phyloP scores from a whole-genome alignment of 2,888 invertebrate species.

The Alentia gelatinosa region DNA sequence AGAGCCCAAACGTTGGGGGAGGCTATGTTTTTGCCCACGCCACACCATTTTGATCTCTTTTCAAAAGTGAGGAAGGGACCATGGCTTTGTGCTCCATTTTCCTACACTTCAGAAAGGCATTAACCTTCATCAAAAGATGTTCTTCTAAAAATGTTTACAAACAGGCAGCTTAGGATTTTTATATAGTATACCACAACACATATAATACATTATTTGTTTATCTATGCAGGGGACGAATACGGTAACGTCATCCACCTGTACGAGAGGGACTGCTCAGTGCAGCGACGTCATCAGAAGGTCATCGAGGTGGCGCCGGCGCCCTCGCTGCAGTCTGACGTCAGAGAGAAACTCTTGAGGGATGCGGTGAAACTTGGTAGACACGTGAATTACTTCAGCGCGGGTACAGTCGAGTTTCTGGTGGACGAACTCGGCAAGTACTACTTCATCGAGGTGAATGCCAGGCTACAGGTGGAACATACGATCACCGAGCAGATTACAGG shows the following conservation, averaged over 20 bases:
- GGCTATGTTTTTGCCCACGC: no score
- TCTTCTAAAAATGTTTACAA: no score
- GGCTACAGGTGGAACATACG: conserved; percentile 98
- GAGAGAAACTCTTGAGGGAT: conserved; percentile 92
- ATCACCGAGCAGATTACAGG: conserved; percentile 99
- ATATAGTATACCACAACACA: background rate
- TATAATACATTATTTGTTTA: background rate
- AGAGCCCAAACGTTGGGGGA: no score
- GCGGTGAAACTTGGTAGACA: conserved; percentile 93
- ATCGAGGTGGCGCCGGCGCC: conserved; percentile 99
- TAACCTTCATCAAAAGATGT: no score
- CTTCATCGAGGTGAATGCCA: conserved; percentile 99
- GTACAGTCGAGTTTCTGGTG: conserved; percentile 97
- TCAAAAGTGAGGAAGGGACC: no score
- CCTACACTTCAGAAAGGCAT: no score
- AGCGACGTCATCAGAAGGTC: conserved; percentile 97
- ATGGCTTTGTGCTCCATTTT: no score
- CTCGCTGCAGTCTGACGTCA: conserved; percentile 85
- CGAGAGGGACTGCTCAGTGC: conserved; percentile 98
- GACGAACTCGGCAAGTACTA: conserved; percentile 93
- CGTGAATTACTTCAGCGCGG: conserved; percentile 98
- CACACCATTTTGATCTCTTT: no score
- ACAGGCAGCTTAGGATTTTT: no score
- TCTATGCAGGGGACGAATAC: conserved; percentile 86
- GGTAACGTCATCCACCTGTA: conserved; percentile 97